These are phyloP conservation scores for Geococcyx californianus DNA, from an alignment of 2,113 vertebrate species.

Conservation along the genomic window DNA sequence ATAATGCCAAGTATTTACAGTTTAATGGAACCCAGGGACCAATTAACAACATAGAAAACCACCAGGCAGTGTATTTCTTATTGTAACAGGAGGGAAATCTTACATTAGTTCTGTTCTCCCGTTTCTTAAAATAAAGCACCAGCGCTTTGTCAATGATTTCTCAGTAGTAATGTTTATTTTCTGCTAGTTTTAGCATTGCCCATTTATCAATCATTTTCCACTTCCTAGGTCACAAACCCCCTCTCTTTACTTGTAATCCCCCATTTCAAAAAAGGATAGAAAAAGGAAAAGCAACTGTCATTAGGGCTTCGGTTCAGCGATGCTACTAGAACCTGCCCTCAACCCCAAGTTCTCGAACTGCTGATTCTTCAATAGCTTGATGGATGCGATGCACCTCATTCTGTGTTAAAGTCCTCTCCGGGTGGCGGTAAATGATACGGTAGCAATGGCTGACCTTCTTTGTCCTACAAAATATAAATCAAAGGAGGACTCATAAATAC, in stretches of 20 bases:
- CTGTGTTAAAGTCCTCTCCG: constrained; percentile 88
- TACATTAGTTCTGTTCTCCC: not conserved
- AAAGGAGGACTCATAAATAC: constrained; percentile 12
- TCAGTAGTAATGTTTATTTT: constrained; percentile 69
- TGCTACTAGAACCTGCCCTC: constrained; percentile 86
- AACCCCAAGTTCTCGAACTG: constrained; percentile 82
- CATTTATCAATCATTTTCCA: not conserved
- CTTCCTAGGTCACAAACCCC: not conserved
- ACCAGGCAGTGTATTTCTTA: constrained; percentile 23
- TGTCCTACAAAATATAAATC: constrained; percentile 75
- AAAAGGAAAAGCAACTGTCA: not conserved
- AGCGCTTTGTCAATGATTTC: not conserved
- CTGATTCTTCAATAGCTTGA: constrained; percentile 75
- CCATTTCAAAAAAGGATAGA: not conserved
- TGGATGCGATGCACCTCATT: constrained; percentile 83
- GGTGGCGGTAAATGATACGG: constrained; percentile 90
- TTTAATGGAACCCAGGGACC: constrained; percentile 63
- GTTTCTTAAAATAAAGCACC: constrained; percentile 40
- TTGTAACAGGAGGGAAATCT: constrained; percentile 9
- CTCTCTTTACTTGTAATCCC: not conserved
- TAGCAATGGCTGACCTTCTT: constrained; percentile 90
- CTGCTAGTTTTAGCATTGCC: not conserved
- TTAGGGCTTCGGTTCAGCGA: not conserved
- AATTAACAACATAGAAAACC: constrained; percentile 44
- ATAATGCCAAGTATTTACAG: constrained; percentile 38